Percentiles rank a stretch among this genome's conserved stretches.
These are phyloP conservation scores for Magallana gigas DNA, from an alignment of 1,140 invertebrate genomes.

Conservation along the genomic window DNA sequence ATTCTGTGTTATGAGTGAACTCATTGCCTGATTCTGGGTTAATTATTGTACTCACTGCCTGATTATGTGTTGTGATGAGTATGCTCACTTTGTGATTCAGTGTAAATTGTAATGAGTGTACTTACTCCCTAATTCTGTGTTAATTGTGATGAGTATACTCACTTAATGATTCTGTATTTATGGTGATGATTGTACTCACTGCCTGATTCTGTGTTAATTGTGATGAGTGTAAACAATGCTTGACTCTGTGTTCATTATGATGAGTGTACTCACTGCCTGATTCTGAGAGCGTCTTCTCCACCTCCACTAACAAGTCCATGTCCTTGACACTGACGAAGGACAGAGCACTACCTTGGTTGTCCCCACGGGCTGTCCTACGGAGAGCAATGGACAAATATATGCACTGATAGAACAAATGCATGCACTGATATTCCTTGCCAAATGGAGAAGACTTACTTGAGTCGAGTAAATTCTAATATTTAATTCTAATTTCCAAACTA, in stretches of 20 bases:
- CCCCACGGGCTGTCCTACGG: slow-evolving; percentile 91
- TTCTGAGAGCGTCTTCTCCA: slow-evolving; percentile 86
- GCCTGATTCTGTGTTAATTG: slow-evolving; percentile 50
- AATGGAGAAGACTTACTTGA: no score
- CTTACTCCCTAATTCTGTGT: slow-evolving; percentile 64
- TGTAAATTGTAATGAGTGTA: background rate
- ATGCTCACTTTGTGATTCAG: no score
- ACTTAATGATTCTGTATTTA: no score
- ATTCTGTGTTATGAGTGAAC: no score
- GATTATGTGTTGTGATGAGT: slow-evolving; percentile 46
- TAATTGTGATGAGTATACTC: no score
- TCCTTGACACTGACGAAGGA: slow-evolving; percentile 95
- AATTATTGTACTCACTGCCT: slow-evolving; percentile 56
- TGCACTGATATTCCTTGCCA: no score
- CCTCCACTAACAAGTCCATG: slow-evolving; percentile 86
- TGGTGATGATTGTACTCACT: slow-evolving; percentile 51
- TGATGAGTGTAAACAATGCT: no score
- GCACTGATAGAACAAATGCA: no score
- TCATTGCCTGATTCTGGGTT: no score
- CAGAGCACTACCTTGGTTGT: slow-evolving; percentile 94
- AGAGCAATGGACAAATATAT: background rate
- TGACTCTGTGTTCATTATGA: no score
- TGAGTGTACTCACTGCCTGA: slow-evolving; percentile 59
- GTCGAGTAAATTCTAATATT: no score
- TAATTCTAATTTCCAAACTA: no score